Evolutionary conservation across 2,113 vertebrate species (phyloP).

Genomic region (Sylvilagus bachmani): DNA sequence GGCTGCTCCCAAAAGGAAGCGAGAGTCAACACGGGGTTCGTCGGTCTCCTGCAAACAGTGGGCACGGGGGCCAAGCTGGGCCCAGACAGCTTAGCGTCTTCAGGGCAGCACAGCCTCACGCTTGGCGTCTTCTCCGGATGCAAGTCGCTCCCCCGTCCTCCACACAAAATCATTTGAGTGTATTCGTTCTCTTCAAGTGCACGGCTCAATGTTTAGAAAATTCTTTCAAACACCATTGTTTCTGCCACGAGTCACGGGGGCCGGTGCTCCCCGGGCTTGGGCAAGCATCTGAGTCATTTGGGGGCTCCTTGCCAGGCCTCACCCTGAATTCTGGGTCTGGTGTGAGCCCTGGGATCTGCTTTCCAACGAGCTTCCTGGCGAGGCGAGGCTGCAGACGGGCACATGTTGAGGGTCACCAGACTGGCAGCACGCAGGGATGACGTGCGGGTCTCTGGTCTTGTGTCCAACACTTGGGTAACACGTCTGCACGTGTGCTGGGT

Average conservation of each 20-base stretch:
- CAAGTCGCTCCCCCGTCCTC: fast-evolving
- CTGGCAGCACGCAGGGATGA: fast-evolving
- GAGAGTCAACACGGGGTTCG: fast-evolving
- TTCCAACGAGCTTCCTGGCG: neutral
- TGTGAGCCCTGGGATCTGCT: fast-evolving
- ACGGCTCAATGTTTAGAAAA: too few relatives aligned
- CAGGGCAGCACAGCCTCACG: fast-evolving
- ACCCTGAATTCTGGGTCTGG: fast-evolving
- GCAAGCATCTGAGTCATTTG: fast-evolving
- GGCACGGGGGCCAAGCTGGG: fast-evolving
- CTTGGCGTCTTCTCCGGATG: fast-evolving
- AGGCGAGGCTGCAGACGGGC: fast-evolving
- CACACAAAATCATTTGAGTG: too few relatives aligned
- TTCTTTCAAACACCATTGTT: too few relatives aligned
- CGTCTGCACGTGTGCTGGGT: too few relatives aligned
- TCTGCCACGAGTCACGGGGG: too few relatives aligned
- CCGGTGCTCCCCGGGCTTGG: neutral
- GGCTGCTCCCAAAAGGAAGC: too few relatives aligned
- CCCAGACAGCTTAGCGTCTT: fast-evolving
- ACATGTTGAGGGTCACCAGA: fast-evolving
- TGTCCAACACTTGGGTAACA: neutral
- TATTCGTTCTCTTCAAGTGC: neutral
- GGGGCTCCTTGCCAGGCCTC: fast-evolving
- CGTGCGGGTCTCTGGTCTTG: fast-evolving
- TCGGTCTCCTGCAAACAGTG: too few relatives aligned